Conservation (phyloP, 2,888 invertebrate species). For the Leucoma salicis region DNA sequence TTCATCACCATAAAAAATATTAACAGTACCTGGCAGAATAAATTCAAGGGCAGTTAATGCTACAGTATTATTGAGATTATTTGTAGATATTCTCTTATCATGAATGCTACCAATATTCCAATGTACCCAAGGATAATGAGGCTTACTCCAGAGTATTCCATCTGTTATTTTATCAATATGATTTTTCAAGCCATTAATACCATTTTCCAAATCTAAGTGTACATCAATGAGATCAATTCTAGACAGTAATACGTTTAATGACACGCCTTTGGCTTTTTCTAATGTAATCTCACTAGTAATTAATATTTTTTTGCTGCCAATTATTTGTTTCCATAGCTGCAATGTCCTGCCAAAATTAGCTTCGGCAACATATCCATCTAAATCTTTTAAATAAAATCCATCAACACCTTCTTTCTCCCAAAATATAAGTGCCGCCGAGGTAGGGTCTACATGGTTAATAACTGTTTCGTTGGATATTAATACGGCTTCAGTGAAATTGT, state of each 20-base stretch:
- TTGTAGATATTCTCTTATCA: conserved; percentile 81
- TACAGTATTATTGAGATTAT: conserved; percentile 84
- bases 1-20: conserved; percentile 96
- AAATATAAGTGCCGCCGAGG: conserved; percentile 60
- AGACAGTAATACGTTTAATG: conserved; percentile 83
- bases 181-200: conserved; percentile 80
- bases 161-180: conserved; percentile 82
- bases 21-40: conserved; percentile 92
- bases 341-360: conserved; percentile 81
- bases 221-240: conserved; percentile 88
- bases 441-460: conserved; percentile 52
- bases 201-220: conserved; percentile 81
- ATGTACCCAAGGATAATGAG: conserved; percentile 88
- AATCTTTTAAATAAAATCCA: conserved; percentile 93
- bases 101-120: conserved; percentile 89
- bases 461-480: conserved; percentile 73
- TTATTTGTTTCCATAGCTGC: conserved; percentile 85
- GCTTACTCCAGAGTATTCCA: conserved; percentile 83
- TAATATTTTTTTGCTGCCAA: conserved; percentile 84
- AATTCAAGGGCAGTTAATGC: conserved; percentile 88
- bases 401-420: conserved; percentile 87
- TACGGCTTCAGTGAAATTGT: conserved; percentile 46
- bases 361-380: conserved; percentile 85
- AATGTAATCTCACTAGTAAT: conserved; percentile 85
- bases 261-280: conserved; percentile 61